Evolutionary conservation across 2,113 vertebrate genomes (phyloP).

Genomic region (Kryptolebias marmoratus): DNA sequence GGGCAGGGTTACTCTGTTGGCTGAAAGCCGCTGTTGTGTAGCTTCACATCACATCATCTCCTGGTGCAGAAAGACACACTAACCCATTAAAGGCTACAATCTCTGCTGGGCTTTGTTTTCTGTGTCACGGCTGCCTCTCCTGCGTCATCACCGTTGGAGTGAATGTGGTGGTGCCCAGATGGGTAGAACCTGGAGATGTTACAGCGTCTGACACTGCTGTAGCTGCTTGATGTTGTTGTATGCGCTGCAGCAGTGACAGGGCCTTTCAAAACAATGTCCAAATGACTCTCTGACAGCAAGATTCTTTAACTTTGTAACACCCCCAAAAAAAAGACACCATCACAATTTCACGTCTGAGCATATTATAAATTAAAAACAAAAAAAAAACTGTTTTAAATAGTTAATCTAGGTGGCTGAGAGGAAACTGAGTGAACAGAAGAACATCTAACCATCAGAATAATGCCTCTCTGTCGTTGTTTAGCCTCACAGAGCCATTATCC

Average conservation of each 20-base stretch:
- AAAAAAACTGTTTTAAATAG: too few species aligned
- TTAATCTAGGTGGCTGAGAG: too few species aligned
- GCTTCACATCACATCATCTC: constrained; percentile 66
- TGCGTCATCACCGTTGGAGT: constrained; percentile 56
- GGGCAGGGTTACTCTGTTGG: constrained; percentile 33
- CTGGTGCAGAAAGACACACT: constrained; percentile 64
- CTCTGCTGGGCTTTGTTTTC: constrained; percentile 34
- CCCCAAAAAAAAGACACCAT: too few species aligned
- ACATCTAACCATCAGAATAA: too few species aligned
- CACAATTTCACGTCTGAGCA: too few species aligned
- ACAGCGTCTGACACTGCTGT: constrained; percentile 9
- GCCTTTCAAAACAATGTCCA: constrained; percentile 14
- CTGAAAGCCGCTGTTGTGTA: constrained; percentile 57
- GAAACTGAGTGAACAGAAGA: too few species aligned
- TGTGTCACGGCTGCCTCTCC: constrained; percentile 59
- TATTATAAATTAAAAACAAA: too few species aligned
- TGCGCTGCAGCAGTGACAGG: constrained; percentile 7
- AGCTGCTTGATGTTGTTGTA: constrained; percentile 8
- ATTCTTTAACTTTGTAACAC: too few species aligned
- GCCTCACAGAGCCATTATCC: too few species aligned
- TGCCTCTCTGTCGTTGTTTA: too few species aligned
- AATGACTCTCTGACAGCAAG: constrained; percentile 20
- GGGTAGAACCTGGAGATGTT: constrained; percentile 14
- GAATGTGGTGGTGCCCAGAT: constrained; percentile 19
- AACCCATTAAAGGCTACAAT: constrained; percentile 64